Conservation (phyloP, 1,140 invertebrate species). For the Berghia stephanieae region DNA sequence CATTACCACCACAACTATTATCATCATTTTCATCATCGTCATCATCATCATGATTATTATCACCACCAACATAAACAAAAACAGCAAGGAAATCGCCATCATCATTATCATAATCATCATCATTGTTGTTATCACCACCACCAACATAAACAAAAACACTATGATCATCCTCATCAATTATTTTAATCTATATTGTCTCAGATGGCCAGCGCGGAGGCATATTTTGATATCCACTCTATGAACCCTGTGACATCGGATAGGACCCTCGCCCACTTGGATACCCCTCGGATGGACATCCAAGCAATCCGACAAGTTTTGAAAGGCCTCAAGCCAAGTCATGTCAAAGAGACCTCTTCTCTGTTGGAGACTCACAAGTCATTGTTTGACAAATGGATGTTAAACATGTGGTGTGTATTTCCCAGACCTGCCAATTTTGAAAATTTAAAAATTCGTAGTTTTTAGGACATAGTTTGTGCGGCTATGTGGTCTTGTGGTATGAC, state of each 20-base stretch:
- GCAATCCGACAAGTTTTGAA: conserved; percentile 72
- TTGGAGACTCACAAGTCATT: conserved; percentile 52
- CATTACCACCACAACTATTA: too few species aligned
- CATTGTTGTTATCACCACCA: too few species aligned
- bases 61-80: too few species aligned
- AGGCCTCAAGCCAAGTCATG: conserved; percentile 53
- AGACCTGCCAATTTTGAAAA: too few species aligned
- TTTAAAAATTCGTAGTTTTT: not conserved
- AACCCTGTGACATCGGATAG: conserved; percentile 79
- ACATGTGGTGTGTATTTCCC: conserved; percentile 37
- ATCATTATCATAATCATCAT: too few species aligned
- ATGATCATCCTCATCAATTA: too few species aligned
- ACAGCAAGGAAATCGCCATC: too few species aligned
- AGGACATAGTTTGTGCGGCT: not conserved
- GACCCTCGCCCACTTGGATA: conserved; percentile 80
- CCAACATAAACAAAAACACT: too few species aligned
- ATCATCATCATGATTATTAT: too few species aligned
- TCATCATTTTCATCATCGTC: too few species aligned
- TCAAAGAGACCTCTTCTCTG: conserved; percentile 53
- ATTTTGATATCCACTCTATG: conserved; percentile 62
- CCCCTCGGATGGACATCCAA: conserved; percentile 76
- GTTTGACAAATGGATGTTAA: conserved; percentile 34
- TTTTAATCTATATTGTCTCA: too few species aligned
- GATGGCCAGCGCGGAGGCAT: conserved; percentile 61
- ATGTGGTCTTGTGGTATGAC: too few species aligned